Percentiles rank a stretch among this genome's conserved stretches.
Conservation (phyloP, 2,888 invertebrate genomes). For the Megastigmus dorsalis region DNA sequence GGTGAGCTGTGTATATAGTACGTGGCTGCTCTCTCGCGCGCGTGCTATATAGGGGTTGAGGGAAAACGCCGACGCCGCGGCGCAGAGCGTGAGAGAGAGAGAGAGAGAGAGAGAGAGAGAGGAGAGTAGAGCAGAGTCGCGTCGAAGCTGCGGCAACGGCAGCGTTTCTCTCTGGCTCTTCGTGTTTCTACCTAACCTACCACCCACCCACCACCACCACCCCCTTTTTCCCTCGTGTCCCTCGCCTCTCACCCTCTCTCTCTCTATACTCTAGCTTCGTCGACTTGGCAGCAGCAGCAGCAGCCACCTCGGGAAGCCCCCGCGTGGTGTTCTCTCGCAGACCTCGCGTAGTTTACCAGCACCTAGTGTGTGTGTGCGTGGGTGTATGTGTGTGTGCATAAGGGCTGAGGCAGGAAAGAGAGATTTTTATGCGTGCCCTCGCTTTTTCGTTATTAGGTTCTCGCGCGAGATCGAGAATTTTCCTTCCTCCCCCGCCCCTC, state of each 20-base stretch:
- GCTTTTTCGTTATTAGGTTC: constrained; percentile 26
- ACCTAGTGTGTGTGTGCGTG: no score
- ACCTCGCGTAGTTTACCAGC: not conserved
- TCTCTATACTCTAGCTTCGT: not conserved
- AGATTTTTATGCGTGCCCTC: constrained; percentile 56
- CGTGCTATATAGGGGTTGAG: constrained; percentile 30
- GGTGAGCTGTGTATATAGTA: constrained; percentile 42
- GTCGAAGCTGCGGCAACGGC: constrained; percentile 41
- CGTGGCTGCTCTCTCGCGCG: constrained; percentile 6
- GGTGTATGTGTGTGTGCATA: no score
- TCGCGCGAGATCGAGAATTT: no score
- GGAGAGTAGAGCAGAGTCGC: constrained; percentile 27
- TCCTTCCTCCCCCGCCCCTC: no score
- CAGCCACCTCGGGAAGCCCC: not conserved
- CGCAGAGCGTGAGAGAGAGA: not conserved
- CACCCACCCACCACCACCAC: constrained; percentile 47
- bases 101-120: not conserved
- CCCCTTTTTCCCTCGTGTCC: constrained; percentile 52
- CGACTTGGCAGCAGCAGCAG: constrained; percentile 18
- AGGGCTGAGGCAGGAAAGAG: no score
- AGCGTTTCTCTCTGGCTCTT: constrained; percentile 39
- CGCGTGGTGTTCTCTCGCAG: not conserved
- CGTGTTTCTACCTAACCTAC: constrained; percentile 22
- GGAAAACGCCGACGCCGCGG: constrained; percentile 45
- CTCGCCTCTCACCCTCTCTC: constrained; percentile 3